These are phyloP conservation scores for Chascanopsetta lugubris DNA, from an alignment of 2,113 vertebrate genomes.

Conservation along the genomic window DNA sequence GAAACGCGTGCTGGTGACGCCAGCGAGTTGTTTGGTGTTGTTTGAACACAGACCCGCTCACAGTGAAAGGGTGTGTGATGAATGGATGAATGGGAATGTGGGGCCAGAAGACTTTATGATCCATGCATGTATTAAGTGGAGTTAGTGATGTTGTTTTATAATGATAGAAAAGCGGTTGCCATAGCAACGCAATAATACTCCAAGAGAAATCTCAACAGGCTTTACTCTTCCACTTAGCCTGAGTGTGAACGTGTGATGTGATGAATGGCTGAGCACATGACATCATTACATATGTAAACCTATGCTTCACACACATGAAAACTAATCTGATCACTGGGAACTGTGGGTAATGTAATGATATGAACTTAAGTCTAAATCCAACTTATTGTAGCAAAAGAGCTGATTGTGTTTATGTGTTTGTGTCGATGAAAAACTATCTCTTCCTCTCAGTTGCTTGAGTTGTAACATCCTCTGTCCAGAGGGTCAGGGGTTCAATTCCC, in stretches of 20 bases:
- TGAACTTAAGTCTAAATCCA: slow-evolving; percentile 27
- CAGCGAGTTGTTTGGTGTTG: no score
- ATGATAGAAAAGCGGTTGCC: no score
- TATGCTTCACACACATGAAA: slow-evolving; percentile 6
- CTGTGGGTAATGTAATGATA: slow-evolving; percentile 24
- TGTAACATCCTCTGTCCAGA: no score
- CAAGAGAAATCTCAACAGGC: no score
- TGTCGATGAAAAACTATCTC: background rate
- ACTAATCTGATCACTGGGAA: slow-evolving; percentile 38
- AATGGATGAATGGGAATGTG: no score
- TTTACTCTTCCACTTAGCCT: background rate
- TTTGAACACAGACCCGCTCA: no score
- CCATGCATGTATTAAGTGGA: no score
- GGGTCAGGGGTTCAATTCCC: no score
- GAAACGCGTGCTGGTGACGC: slow-evolving; percentile 53
- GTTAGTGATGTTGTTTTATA: no score
- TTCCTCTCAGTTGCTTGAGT: background rate
- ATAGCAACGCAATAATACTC: no score
- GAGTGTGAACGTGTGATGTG: background rate
- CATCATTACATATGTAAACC: slow-evolving; percentile 38
- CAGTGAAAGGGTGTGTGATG: no score
- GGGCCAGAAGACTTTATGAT: no score
- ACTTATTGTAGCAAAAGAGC: slow-evolving; percentile 1
- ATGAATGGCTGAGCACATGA: slow-evolving; percentile 16
- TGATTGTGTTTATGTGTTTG: background rate